Evolutionary conservation across 2,888 invertebrate species (phyloP).

Genomic region (Dinocampus coccinellae): DNA sequence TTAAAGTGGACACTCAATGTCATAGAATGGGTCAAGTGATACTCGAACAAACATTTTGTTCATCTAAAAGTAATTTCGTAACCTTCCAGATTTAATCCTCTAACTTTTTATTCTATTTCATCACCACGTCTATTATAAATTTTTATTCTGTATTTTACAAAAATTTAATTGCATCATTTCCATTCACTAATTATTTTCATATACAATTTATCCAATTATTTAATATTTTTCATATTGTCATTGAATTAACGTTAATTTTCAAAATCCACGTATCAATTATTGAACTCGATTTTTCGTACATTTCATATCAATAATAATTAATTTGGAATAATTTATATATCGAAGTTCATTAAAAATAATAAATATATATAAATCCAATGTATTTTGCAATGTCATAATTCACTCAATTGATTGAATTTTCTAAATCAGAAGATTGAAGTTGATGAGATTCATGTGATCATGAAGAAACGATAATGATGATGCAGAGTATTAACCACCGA

Average conservation of each 20-base stretch:
- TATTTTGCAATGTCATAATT: no score
- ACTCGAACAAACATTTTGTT: conserved; percentile 18
- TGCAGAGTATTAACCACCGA: conserved; percentile 42
- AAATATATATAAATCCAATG: no score
- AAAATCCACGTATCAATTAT: no score
- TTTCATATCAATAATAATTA: no score
- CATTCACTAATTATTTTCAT: background rate
- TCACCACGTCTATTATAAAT: conserved; percentile 29
- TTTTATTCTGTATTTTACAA: background rate
- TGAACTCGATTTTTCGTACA: no score
- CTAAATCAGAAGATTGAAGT: background rate
- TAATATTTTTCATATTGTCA: background rate
- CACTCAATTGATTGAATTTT: background rate
- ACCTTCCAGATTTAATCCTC: background rate
- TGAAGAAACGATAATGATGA: conserved; percentile 47
- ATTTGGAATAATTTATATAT: no score
- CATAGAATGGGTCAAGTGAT: conserved; percentile 30
- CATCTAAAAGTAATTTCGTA: background rate
- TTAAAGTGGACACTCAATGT: conserved; percentile 35
- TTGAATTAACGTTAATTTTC: no score
- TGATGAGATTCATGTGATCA: conserved; percentile 15
- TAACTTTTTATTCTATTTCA: conserved; percentile 26
- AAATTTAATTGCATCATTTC: background rate
- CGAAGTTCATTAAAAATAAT: no score
- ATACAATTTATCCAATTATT: background rate